These are phyloP conservation scores for Eupithecia pulchellata DNA, from an alignment of 2,888 invertebrate species.

Conservation along the genomic window DNA sequence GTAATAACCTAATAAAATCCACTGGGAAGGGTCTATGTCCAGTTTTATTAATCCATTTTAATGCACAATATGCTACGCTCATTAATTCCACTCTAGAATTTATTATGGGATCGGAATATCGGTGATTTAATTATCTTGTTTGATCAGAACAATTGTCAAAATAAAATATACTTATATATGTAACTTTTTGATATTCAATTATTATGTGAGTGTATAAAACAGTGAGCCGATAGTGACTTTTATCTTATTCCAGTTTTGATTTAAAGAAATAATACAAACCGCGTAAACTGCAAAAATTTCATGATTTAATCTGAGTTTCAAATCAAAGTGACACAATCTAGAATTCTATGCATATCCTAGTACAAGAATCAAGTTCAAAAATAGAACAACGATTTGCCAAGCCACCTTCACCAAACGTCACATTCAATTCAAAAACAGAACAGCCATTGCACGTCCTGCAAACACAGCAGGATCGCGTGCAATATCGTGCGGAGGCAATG, in stretches of 20 bases:
- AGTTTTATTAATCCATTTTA: constrained; percentile 74
- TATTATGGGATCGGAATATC: constrained; percentile 11
- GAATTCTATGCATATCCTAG: too few relatives aligned
- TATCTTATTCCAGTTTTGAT: not conserved
- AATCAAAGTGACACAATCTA: too few relatives aligned
- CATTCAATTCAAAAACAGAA: constrained; percentile 41
- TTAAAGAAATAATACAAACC: not conserved
- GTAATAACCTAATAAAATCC: constrained; percentile 83
- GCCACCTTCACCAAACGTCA: constrained; percentile 25
- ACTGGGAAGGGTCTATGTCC: constrained; percentile 68
- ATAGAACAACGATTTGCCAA: constrained; percentile 12
- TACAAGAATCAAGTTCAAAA: not conserved
- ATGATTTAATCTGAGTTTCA: too few relatives aligned
- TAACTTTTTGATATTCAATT: not conserved
- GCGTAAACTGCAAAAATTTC: not conserved
- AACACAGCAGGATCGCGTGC: constrained; percentile 72
- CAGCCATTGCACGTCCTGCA: constrained; percentile 37
- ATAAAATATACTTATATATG: not conserved
- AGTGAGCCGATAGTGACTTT: not conserved
- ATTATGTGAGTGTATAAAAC: not conserved
- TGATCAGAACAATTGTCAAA: not conserved
- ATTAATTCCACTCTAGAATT: constrained; percentile 43
- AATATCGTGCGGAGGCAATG: constrained; percentile 72
- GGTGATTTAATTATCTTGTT: not conserved
- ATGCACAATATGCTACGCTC: constrained; percentile 57